Percentiles rank a stretch among this genome's conserved stretches.
Evolutionary conservation across 2,113 vertebrate species (phyloP).

Genomic region (Lasiurus borealis): DNA sequence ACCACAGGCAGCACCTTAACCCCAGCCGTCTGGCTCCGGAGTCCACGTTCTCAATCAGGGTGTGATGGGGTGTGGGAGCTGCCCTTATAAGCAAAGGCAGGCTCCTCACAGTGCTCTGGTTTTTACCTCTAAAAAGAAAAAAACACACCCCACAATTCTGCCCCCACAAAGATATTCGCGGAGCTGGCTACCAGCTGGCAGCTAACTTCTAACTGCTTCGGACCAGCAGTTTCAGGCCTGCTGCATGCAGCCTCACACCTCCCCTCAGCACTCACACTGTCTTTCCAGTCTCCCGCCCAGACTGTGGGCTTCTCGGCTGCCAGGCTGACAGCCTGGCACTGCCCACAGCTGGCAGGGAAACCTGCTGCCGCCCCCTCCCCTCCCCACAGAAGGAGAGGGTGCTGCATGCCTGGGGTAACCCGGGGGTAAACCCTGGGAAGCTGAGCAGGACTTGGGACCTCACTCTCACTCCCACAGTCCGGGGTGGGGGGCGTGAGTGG

Average conservation of each 20-base stretch:
- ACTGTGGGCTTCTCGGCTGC: not conserved
- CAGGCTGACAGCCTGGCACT: not conserved
- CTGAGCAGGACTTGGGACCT: rapidly evolving
- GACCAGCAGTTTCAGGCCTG: not conserved
- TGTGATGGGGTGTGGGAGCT: not conserved
- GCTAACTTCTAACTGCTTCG: not conserved
- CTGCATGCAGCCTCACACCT: not conserved
- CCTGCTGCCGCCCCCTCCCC: not conserved
- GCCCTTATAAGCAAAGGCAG: not conserved
- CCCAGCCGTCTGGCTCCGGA: not conserved
- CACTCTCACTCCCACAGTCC: no score
- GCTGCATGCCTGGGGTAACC: rapidly evolving
- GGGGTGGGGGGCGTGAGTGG: rapidly evolving
- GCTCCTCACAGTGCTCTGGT: not conserved
- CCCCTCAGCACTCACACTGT: not conserved
- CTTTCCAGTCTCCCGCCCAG: not conserved
- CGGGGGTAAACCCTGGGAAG: not conserved
- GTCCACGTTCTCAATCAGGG: not conserved
- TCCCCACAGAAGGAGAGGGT: not conserved
- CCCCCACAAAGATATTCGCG: not conserved
- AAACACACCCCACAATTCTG: not conserved
- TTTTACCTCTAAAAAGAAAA: constrained; percentile 38
- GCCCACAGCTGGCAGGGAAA: not conserved
- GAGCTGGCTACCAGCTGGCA: not conserved
- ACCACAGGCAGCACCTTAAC: not conserved